Conservation (phyloP, 1,140 invertebrate genomes). For the Semibalanus balanoides region DNA sequence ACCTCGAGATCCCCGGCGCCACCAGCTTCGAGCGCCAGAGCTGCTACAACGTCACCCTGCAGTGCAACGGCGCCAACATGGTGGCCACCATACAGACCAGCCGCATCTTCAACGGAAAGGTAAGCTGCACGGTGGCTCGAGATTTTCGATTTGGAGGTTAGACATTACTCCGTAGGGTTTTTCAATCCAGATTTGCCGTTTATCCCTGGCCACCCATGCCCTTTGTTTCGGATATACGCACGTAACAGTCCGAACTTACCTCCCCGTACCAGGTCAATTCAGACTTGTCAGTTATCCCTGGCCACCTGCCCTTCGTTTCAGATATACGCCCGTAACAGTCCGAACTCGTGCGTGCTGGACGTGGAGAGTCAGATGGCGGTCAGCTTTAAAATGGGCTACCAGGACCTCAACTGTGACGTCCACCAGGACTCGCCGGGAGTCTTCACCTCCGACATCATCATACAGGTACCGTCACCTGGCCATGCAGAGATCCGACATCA, state of each 20-base stretch:
- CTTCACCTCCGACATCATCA: constrained; percentile 23
- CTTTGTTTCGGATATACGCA: too few species aligned
- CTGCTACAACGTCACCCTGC: constrained; percentile 85
- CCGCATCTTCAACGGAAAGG: constrained; percentile 83
- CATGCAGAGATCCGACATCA: constrained; percentile 22
- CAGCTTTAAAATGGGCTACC: constrained; percentile 76
- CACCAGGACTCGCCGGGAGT: constrained; percentile 21
- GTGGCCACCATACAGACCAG: constrained; percentile 77
- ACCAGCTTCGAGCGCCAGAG: constrained; percentile 75
- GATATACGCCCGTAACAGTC: constrained; percentile 32
- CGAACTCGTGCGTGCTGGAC: constrained; percentile 78
- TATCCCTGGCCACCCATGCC: too few species aligned
- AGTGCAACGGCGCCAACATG: constrained; percentile 78
- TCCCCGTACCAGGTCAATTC: too few species aligned
- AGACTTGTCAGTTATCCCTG: too few species aligned
- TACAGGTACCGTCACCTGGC: constrained; percentile 15
- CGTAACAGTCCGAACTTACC: too few species aligned
- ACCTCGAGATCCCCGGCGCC: constrained; percentile 32
- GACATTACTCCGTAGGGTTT: too few species aligned
- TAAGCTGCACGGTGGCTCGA: too few species aligned
- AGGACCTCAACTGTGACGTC: constrained; percentile 70
- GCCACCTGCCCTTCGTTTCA: too few species aligned
- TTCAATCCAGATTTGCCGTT: too few species aligned
- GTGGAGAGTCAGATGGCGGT: constrained; percentile 70
- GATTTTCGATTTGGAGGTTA: too few species aligned